Evolutionary conservation across 2,113 vertebrate species (phyloP).

Genomic region (Cettia cetti): DNA sequence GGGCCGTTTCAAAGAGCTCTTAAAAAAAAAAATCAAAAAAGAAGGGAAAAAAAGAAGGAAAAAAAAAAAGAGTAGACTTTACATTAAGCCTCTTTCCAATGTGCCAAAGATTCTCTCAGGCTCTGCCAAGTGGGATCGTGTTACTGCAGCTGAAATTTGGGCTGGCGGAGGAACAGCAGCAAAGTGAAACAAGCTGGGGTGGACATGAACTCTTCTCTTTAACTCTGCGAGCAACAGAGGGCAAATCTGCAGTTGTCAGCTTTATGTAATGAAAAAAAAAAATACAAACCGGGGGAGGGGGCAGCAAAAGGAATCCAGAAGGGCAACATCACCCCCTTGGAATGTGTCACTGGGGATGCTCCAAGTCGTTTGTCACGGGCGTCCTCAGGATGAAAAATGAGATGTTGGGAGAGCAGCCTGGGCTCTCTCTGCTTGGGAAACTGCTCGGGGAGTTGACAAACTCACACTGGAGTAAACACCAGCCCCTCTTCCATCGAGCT

Average conservation of each 20-base stretch:
- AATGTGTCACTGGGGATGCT: constrained; percentile 30
- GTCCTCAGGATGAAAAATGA: neutral
- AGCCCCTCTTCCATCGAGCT: neutral
- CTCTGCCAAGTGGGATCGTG: constrained; percentile 56
- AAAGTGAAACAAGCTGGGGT: constrained; percentile 66
- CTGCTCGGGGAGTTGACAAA: neutral
- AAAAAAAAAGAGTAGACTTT: constrained; percentile 16
- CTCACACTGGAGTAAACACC: neutral
- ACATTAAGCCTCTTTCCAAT: constrained; percentile 51
- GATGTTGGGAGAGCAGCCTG: neutral
- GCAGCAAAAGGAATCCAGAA: constrained; percentile 1
- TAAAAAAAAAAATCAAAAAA: neutral
- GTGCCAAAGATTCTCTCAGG: constrained; percentile 50
- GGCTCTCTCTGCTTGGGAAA: neutral
- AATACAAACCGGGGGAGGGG: neutral
- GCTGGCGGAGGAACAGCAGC: constrained; percentile 43
- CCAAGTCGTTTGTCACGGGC: neutral
- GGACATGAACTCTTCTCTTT: constrained; percentile 31
- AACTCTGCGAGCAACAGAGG: constrained; percentile 5
- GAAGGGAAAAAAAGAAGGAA: neutral
- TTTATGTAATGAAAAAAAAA: neutral
- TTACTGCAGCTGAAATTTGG: constrained; percentile 62
- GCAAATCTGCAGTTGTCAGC: constrained; percentile 47
- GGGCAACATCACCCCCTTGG: neutral
- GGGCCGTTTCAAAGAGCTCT: neutral